phyloP scores from a whole-genome alignment of 2,113 vertebrate genomes.

The Mesitornis unicolor region DNA sequence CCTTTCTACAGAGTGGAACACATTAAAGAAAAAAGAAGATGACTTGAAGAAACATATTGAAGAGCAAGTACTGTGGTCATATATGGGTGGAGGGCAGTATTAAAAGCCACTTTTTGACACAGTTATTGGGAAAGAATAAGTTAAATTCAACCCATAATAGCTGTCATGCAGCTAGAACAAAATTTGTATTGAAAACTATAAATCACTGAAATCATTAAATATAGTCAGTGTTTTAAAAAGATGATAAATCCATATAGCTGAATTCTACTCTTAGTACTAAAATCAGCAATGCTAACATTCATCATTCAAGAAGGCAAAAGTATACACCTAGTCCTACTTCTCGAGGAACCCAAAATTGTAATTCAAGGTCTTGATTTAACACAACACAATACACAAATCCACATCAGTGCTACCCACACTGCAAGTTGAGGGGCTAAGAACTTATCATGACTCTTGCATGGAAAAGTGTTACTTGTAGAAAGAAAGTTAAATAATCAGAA shows the following conservation, averaged over 20 bases:
- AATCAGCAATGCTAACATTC: background rate
- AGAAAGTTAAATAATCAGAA: background rate
- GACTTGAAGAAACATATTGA: background rate
- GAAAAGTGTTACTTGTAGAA: background rate
- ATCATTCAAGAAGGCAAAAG: background rate
- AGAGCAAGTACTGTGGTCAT: background rate
- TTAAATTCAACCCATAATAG: background rate
- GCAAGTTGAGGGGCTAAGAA: background rate
- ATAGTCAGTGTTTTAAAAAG: background rate
- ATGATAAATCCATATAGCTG: background rate
- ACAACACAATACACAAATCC: rapidly evolving
- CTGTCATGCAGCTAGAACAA: background rate
- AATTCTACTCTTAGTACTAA: background rate
- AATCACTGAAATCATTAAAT: background rate
- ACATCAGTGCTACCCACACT: background rate
- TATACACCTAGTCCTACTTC: background rate
- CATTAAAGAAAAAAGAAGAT: background rate
- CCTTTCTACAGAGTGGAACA: background rate
- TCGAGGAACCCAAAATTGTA: background rate
- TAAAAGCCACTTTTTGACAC: background rate
- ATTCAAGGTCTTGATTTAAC: background rate
- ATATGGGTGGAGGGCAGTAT: background rate
- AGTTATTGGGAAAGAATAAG: background rate
- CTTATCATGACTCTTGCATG: background rate
- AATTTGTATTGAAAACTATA: background rate